Evolutionary conservation across 1,140 invertebrate species (phyloP), one percentile per base, ranked within the genome.

Genomic region (Brachionus plicatilis): DNA sequence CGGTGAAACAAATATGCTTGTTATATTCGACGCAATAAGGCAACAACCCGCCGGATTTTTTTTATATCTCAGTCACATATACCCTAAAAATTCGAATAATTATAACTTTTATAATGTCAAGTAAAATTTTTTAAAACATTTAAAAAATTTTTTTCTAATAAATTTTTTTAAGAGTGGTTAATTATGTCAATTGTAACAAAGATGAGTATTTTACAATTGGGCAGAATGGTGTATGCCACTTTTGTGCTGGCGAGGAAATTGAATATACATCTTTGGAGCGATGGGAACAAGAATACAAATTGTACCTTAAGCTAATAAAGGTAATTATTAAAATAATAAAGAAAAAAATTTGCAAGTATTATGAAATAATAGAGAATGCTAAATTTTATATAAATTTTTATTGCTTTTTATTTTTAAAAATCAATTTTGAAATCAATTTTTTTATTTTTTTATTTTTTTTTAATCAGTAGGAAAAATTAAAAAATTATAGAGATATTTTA

Each of bases 71-170:
- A 41, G 79, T 14, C 85, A 85, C 43, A 43, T 43, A 70, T 66
- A 68, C 43, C 12, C 85, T 11, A 83, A 83, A 66, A 83, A 29
- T 56, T 68, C 56, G 2, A 76, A 53, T 27, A 33, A 83, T 27
- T 70, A 85, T 43, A 80, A 83, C 60, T 85, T 83, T 70, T 85
- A 85, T 76, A 85, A 85, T 83, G 47, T 80, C 20, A 66, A 78
- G 76, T 85, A 43, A 56, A 45, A 53, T 17, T 43, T 1, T 24
- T 79, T 29, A 29, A 9, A 43, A 27, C 29, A 27, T 14, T 7
- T 14, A 11, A 17, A 3, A 47, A n/a, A n/a, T n/a, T 11, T 47
- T 20, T 33, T 29, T 41, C 14, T 14, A 0, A 50, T 72, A 3
- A 41, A 43, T 17, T 83, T 27, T 45, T 83, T 33, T 43, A 29